Evolutionary conservation across 2,113 vertebrate genomes (phyloP), one percentile per base, ranked within the genome.

Genomic region (Gallinago paraguaiae): DNA sequence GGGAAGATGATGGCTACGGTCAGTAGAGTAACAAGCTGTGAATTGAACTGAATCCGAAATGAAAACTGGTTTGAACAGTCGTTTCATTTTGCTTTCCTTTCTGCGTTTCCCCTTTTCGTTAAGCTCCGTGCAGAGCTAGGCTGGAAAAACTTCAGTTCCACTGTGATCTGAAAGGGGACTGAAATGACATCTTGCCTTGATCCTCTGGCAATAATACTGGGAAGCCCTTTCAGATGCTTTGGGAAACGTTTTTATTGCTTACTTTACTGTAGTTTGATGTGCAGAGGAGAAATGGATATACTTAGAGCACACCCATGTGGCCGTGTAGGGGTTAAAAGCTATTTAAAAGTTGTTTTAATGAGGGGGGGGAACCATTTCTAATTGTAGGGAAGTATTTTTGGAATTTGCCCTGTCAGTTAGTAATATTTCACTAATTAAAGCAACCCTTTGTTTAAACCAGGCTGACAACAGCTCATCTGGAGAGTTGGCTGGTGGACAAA

Each of bases 391-490:
- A 95, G 77, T 92, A 95, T 95, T 97, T 97, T 95, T 94, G 94
- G 95, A 96, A 95, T 96, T 96, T 93, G 77, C 80, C 90, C 63
- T 89, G 88, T 96, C 88, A 94, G 91, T 92, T 90, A 90, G 91
- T 92, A 95, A 91, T 92, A 90, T 93, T 97, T 95, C 81, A 95
- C 83, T 96, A 93, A 96, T 93, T 97, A 92, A 96, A 96, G 53
- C 72, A 95, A 71, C 75, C 20, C 22, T 93, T 96, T 96, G 92
- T 97, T 96, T 95, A 65, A 88, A 93, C 56, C 60, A 92, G 77
- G 56, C 93, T 95, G 83, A 87, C 60, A 95, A 24, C 63, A 67
- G 31, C 68, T 94, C 17, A 10, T 95, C 61, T 90, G 92, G 84
- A 86, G 91, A 83, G 23, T 67, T 96, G 85, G 82, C 95, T 82